Percentiles rank a stretch among this genome's conserved stretches.
Evolutionary conservation across 2,888 invertebrate species (phyloP).

Genomic region (Stenurella melanura): DNA sequence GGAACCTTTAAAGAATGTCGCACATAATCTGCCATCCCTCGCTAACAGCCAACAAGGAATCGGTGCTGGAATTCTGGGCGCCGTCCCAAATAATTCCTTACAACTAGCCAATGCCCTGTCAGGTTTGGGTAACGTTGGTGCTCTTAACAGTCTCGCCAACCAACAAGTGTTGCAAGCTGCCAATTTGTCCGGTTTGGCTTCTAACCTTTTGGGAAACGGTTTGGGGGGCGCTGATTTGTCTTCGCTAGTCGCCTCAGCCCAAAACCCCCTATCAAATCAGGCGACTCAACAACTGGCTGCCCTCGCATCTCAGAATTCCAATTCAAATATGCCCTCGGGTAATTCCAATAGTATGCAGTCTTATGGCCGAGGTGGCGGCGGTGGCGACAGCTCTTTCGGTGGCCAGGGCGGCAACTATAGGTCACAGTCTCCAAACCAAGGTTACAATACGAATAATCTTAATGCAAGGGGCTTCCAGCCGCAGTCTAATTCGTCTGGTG

Average conservation of each 20-base stretch:
- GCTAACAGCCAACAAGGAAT: conserved; percentile 41
- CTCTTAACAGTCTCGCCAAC: conserved; percentile 64
- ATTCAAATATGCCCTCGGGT: conserved; percentile 31
- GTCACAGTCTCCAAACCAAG: conserved; percentile 12
- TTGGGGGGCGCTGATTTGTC: conserved; percentile 65
- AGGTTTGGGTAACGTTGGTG: conserved; percentile 77
- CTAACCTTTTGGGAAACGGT: conserved; percentile 66
- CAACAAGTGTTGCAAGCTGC: conserved; percentile 69
- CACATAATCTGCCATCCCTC: conserved; percentile 79
- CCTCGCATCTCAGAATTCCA: conserved; percentile 49
- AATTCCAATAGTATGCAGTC: conserved; percentile 15
- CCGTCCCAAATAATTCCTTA: conserved; percentile 75
- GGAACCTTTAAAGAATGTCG: conserved; percentile 90
- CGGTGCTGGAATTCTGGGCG: conserved; percentile 73
- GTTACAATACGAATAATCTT: conserved; percentile 17
- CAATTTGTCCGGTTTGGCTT: conserved; percentile 72
- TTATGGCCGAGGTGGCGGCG: conserved; percentile 24
- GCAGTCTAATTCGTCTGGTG: conserved; percentile 10
- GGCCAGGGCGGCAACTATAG: conserved; percentile 15
- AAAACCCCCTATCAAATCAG: conserved; percentile 65
- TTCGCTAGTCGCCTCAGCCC: conserved; percentile 63
- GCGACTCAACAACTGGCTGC: conserved; percentile 60
- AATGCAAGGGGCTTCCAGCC: conserved; percentile 35
- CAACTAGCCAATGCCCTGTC: conserved; percentile 74
- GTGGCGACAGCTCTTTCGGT: conserved; percentile 34